Base-by-base conservation (phyloP, 2,797 vertebrate genomes). In the Martes flavigula region DNA sequence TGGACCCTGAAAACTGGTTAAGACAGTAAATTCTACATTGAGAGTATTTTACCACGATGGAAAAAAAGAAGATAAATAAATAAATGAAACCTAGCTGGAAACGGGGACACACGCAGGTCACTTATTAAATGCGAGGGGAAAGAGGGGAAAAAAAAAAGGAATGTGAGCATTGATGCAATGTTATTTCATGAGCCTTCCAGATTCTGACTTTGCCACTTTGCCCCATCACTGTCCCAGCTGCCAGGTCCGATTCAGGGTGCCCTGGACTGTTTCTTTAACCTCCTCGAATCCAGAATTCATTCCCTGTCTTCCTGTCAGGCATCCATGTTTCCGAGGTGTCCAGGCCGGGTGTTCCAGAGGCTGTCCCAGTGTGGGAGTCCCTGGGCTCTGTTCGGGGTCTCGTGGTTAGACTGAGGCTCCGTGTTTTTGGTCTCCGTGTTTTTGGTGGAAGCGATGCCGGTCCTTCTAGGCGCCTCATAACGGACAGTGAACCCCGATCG, bases 401-500 rank as follows among this genome's bases (percentile, higher is more conserved):
- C 7, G 0, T 17, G 15, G 43, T 38, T 30, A 64, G 73, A 79
- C 17, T 32, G 38, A 77, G 43, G 17, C 43, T 51, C 32, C 13
- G n/a, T 0, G 4, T 51, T 35, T 77, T 48, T 66, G 58, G n/a
- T 21, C n/a, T 51, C 23, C 20, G 7, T 0, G 4, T 51, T 35
- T 77, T 48, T 79, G 73, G n/a, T 21, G 10, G 58, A 38, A 5
- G 43, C 0, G 0, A 32, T 13, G 58, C 11, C 5, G 3, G 46
- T 56, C 5, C 20, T 56, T 68, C 48, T 40, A 5, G 1, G 60
- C 12, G 17, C 32, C n/a, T 77, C 3, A 0, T 30, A 20, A 20
- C 7, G 0, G 23, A 5, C n/a, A 43, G 15, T 75, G 27, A 6
- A 43, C 43, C 51, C 11, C 2, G 5, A 23, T 30, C 17, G 4